These are phyloP conservation scores for Sinocyclocheilus anshuiensis DNA, from an alignment of 2,113 vertebrate genomes.

Conservation along the genomic window DNA sequence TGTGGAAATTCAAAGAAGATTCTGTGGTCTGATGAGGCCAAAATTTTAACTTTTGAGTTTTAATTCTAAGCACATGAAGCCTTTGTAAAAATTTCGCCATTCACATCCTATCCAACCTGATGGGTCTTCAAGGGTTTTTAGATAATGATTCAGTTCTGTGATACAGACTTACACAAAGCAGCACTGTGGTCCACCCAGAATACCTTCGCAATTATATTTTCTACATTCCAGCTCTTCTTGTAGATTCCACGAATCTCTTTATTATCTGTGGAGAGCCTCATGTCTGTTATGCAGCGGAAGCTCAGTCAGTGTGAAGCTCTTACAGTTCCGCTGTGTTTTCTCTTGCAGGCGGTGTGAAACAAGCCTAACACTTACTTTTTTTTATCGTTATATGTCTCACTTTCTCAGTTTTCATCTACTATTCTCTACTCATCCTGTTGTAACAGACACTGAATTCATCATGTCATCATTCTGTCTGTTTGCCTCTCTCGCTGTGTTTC, in stretches of 20 bases:
- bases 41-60: conserved; percentile 1
- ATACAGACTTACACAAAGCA: background rate
- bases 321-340: background rate
- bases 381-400: background rate
- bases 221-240: background rate
- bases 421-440: background rate
- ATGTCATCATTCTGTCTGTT: background rate
- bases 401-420: background rate
- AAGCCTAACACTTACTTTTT: background rate
- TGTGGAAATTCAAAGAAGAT: background rate
- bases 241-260: background rate
- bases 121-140: too few relatives aligned
- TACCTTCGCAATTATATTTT: background rate
- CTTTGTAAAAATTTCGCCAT: background rate
- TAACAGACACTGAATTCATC: background rate
- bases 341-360: background rate
- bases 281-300: background rate
- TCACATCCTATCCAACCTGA: too few relatives aligned
- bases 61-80: background rate
- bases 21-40: background rate
- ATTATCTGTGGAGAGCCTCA: background rate
- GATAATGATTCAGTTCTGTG: too few relatives aligned
- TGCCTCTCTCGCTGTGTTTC: background rate
- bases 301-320: conserved; percentile 3
- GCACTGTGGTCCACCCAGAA: too few relatives aligned